Evolutionary conservation across 2,113 vertebrate genomes (phyloP).

Genomic region (Tretioscincus oriximinensis): DNA sequence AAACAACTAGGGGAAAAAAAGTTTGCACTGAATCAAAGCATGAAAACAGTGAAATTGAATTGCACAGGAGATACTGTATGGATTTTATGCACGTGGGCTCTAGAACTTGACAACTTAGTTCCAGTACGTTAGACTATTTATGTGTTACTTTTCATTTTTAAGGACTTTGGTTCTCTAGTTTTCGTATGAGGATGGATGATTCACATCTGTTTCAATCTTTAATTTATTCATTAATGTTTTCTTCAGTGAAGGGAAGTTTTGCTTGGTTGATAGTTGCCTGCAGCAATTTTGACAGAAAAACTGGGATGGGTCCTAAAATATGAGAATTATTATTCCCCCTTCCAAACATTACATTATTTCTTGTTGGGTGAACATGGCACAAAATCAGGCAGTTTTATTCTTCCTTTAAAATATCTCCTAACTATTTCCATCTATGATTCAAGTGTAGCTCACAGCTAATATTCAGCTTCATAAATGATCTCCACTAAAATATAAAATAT

Average conservation of each 20-base stretch:
- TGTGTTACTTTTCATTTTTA: conserved; percentile 65
- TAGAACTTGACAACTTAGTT: conserved; percentile 60
- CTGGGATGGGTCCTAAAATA: not conserved
- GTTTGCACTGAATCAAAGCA: conserved; percentile 33
- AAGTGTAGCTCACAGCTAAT: too few species aligned
- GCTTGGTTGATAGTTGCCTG: conserved; percentile 34
- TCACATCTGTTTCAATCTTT: conserved; percentile 71
- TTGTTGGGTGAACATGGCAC: not conserved
- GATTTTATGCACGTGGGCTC: conserved; percentile 43
- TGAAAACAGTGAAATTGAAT: conserved; percentile 59
- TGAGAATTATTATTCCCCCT: not conserved
- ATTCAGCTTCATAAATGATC: too few species aligned
- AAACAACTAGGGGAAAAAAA: conserved; percentile 47
- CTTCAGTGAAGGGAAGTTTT: conserved; percentile 46
- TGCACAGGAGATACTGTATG: conserved; percentile 47
- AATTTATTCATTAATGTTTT: conserved; percentile 66
- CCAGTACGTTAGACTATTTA: conserved; percentile 65
- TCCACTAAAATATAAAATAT: too few species aligned
- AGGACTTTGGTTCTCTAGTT: conserved; percentile 65
- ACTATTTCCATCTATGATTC: too few species aligned
- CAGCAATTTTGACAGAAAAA: not conserved
- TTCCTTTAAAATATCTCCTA: too few species aligned
- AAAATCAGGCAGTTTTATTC: not conserved
- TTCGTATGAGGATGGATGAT: conserved; percentile 66
- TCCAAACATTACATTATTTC: not conserved